Evolutionary conservation across 1,140 invertebrate genomes (phyloP).

Genomic region (Probaryconus sp.): DNA sequence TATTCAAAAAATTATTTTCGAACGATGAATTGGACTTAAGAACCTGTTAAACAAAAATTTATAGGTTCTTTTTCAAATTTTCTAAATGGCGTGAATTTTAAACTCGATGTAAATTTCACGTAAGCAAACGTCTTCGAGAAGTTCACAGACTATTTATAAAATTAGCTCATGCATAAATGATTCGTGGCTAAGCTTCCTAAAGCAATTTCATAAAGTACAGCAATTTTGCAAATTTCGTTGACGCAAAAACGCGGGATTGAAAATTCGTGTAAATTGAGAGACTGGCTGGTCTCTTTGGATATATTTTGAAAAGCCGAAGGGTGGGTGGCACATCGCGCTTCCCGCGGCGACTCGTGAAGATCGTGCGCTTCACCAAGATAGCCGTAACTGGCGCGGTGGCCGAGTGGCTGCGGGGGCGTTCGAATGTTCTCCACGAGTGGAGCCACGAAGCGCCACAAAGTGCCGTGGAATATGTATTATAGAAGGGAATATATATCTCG

Average conservation of each 20-base stretch:
- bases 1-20: too few species aligned
- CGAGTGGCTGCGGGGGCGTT: conserved; percentile 65
- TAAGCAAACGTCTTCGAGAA: too few species aligned
- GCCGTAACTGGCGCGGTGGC: conserved; percentile 8
- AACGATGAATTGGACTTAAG: too few species aligned
- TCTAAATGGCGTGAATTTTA: too few species aligned
- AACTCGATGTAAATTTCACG: too few species aligned
- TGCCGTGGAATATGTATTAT: conserved; percentile 53
- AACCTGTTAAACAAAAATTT: too few species aligned
- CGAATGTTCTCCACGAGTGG: conserved; percentile 41
- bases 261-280: conserved; percentile 36
- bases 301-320: conserved; percentile 7
- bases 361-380: conserved; percentile 42
- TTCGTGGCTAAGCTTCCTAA: too few species aligned
- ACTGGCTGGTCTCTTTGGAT: not conserved
- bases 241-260: conserved; percentile 41
- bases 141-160: too few species aligned
- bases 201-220: conserved; percentile 40
- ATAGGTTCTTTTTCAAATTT: too few species aligned
- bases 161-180: too few species aligned
- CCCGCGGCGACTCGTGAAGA: conserved; percentile 49
- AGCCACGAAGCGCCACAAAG: conserved; percentile 58
- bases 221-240: conserved; percentile 27
- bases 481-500: conserved; percentile 53
- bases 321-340: conserved; percentile 10